phyloP scores from a whole-genome alignment of 2,797 vertebrate species.

The Anniella stebbinsi region DNA sequence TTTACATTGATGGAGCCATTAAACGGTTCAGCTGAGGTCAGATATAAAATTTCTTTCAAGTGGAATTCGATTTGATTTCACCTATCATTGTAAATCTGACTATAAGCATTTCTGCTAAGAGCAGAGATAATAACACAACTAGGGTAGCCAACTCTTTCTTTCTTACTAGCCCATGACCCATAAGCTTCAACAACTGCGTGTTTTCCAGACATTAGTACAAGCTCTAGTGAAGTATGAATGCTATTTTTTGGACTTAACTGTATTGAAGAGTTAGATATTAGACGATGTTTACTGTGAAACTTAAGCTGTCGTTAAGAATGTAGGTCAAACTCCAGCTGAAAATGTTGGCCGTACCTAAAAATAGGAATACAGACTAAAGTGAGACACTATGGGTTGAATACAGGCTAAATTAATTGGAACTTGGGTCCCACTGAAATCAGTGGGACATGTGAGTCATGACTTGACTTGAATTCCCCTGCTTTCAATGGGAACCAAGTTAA shows the following conservation, averaged over 20 bases:
- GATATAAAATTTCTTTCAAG: neutral
- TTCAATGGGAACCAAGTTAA: neutral
- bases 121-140: neutral
- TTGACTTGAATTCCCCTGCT: neutral
- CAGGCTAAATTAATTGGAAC: neutral
- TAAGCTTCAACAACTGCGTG: too few relatives aligned
- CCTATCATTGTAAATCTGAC: neutral
- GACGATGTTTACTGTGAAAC: neutral
- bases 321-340: conserved; percentile 4
- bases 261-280: neutral
- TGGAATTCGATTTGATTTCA: neutral
- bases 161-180: neutral
- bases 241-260: neutral
- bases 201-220: neutral
- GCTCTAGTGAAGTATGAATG: neutral
- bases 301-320: neutral
- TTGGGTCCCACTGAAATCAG: neutral
- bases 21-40: neutral
- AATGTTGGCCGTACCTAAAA: neutral
- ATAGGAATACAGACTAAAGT: neutral
- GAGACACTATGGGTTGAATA: neutral
- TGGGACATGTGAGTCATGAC: too few relatives aligned
- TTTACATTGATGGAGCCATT: neutral
- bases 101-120: neutral
- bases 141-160: neutral